Evolutionary conservation across 30 jellyfish, hydroid and myxozoan genomes (phyloP), one percentile per base, ranked within the genome.

Genomic region (Sanderia malayensis): DNA sequence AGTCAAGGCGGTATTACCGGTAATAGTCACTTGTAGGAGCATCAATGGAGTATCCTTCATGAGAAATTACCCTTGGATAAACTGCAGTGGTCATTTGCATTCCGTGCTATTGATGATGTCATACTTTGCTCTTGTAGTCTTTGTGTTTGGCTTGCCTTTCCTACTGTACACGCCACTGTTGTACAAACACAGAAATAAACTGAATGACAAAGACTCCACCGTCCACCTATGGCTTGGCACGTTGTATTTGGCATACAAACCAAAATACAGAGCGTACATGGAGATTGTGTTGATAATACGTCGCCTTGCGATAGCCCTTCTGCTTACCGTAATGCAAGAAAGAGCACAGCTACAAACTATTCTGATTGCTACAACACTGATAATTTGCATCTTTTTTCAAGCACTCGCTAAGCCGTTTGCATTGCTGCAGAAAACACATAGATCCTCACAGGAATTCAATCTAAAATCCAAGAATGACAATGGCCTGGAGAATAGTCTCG

Each of bases 401-500:
- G 71, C 87, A 0, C 31, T 47, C 0, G 80, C 80, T 21, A 76
- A 31, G 21, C 87, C 87, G n/a, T 76, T 61, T 49, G 27, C 19
- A 4, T 23, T 20, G 15, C 84, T 64, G 22, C 15, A 61, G 15
- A 32, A 13, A 45, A 27, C 18, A 18, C 24, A 37, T 9, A 22
- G 1, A 7, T 31, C 17, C 31, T 22, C 32, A 24, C 29, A 4
- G 2, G 65, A 44, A 7, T 24, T 4, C 2, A 15, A 15, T 4
- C 11, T 34, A 17, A 20, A 9, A 60, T n/a, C n/a, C n/a, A 49
- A 28, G 24, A 22, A 44, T 21, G 29, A 3, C 47, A 11, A 49
- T 49, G 87, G 80, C 34, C 77, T 76, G 11, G 87, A 76, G 37
- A 76, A 76, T 33, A 37, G 26, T 9, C 31, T 76, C 6, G 87